These are phyloP conservation scores for Chrysocyon brachyurus DNA, from an alignment of 2,797 vertebrate genomes.

Conservation along the genomic window DNA sequence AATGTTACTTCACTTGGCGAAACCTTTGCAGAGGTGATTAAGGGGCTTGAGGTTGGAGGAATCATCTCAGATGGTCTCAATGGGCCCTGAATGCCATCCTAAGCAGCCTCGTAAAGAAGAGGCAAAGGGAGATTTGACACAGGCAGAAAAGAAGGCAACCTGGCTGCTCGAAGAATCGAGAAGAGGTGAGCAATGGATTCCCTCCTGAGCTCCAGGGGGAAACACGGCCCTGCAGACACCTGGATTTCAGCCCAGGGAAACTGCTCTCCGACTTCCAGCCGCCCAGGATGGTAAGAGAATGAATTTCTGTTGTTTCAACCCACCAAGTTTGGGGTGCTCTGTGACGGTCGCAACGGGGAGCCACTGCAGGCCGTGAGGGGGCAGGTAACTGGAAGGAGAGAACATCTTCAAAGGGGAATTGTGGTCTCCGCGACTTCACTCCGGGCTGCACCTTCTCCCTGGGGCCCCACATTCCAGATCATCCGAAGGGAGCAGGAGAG, in stretches of 20 bases:
- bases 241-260: background rate
- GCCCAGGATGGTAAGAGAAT: background rate
- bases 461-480: background rate
- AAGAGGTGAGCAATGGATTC: background rate
- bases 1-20: background rate
- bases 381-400: background rate
- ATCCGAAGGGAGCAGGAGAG: background rate
- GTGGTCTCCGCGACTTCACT: rapidly evolving
- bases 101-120: background rate
- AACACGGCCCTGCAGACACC: rapidly evolving
- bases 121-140: background rate
- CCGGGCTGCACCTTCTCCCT: background rate
- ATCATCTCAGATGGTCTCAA: background rate
- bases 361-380: background rate
- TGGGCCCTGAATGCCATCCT: background rate
- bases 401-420: background rate
- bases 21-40: background rate
- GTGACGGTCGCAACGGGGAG: too few relatives aligned
- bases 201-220: background rate
- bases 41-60: conserved; percentile 26
- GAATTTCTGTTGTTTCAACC: background rate
- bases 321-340: background rate
- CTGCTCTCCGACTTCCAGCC: background rate
- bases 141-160: background rate
- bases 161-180: background rate